Percentiles rank a stretch among this genome's conserved stretches.
phyloP scores from a whole-genome alignment of 2,888 invertebrate species.

The Helleia helle region DNA sequence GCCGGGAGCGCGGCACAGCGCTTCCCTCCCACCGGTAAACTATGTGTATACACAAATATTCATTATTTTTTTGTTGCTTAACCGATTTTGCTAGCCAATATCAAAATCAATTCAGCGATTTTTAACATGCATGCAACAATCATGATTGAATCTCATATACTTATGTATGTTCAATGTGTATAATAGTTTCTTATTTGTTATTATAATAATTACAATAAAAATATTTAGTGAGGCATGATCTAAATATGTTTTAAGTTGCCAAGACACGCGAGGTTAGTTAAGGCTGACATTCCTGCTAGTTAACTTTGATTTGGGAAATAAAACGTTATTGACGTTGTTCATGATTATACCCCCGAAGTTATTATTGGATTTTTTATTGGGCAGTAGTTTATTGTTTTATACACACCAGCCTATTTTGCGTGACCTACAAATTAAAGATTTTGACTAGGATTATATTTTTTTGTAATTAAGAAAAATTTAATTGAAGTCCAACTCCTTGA shows the following conservation, averaged over 20 bases:
- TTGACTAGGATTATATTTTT: neutral
- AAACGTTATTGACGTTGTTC: slow-evolving; percentile 20
- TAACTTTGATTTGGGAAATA: slow-evolving; percentile 27
- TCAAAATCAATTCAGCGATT: no score
- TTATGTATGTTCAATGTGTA: no score
- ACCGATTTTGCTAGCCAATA: no score
- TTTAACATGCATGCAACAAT: no score
- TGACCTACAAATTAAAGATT: slow-evolving; percentile 4
- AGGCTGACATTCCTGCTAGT: slow-evolving; percentile 31
- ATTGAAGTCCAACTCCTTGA: slow-evolving; percentile 1
- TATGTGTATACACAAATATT: no score
- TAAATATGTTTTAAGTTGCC: slow-evolving; percentile 26
- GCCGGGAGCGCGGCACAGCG: no score
- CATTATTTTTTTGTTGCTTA: no score
- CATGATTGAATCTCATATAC: no score
- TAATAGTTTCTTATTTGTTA: no score
- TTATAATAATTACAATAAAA: no score
- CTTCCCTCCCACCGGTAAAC: no score
- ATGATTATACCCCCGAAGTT: slow-evolving; percentile 12
- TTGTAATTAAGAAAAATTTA: neutral
- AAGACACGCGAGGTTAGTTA: slow-evolving; percentile 36
- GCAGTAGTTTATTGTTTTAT: slow-evolving; percentile 10
- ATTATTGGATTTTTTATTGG: slow-evolving; percentile 11
- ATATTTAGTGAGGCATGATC: slow-evolving; percentile 29
- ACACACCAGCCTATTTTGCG: slow-evolving; percentile 8